Base-by-base conservation (phyloP, 1,140 invertebrate species). In the Lucilia cuprina region DNA sequence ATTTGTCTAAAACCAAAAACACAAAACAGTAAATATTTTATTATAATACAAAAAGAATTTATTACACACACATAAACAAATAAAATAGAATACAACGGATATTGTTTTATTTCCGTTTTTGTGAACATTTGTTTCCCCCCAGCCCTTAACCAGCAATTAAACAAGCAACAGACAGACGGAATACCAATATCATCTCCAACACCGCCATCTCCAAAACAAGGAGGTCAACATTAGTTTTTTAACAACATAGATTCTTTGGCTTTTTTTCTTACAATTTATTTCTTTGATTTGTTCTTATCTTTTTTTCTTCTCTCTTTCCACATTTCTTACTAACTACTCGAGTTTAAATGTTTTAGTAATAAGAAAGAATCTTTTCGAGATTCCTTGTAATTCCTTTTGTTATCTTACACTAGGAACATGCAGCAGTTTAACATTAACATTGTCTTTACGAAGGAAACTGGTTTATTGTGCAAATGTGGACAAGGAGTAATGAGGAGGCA, bases 51-150 rank as follows among this genome's bases (percentile, higher is more conserved):
- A 70, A 1, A 70, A 70, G 9, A 70, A 21, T 19, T 12, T 8
- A 25, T 19, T 70, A 25, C 19, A 19, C n/a, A 21, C 55, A 60
- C n/a, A n/a, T 17, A 17, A 7, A n/a, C 5, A 17, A 60, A 60
- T 7, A 70, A 5, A 21, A 70, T 21, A 10, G 21, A 70, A 70
- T 70, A 21, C 19, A 25, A 70, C 65, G 65, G 65, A 70, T 70
- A 70, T 70, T 70, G 21, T 70, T 70, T 60, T 70, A 70, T 70
- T 70, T 70, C 65, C 65, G 65, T 70, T 70, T 14, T n/a, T 41
- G 41, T 41, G 41, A 7, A 41, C 41, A 41, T 41, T 55, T 55
- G 4, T 55, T n/a, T n/a, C n/a, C 12, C 50, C 17, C 50, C 50
- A 2, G 7, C 50, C 50, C 50, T 13, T 5, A 8, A 55, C 50